These are phyloP conservation scores for Pentalonia nigronervosa DNA, from an alignment of 1,140 invertebrate genomes.

Conservation along the genomic window DNA sequence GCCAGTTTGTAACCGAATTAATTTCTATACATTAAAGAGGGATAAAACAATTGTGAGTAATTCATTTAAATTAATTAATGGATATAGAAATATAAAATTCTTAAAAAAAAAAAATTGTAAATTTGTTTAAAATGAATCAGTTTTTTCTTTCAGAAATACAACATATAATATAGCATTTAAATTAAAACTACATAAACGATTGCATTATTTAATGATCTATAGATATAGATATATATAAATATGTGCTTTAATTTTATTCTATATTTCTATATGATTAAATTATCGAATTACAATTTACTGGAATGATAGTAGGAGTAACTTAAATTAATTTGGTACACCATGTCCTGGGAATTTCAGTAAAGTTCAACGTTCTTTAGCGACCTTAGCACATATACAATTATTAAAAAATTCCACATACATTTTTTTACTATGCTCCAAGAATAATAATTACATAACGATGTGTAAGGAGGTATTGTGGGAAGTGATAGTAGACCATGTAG, in stretches of 20 bases:
- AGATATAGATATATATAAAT: not conserved
- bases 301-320: not conserved
- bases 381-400: conserved; percentile 48
- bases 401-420: conserved; percentile 4
- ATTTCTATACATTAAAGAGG: not conserved
- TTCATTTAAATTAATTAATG: not conserved
- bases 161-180: not conserved
- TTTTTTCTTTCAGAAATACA: not conserved
- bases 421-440: conserved; percentile 12
- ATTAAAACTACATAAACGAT: not conserved
- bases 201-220: not conserved
- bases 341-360: not conserved
- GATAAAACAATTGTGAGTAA: not conserved
- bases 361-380: conserved; percentile 51
- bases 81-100: not conserved
- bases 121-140: not conserved
- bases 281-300: not conserved
- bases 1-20: not conserved
- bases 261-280: not conserved
- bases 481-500: conserved; percentile 42
- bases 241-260: not conserved
- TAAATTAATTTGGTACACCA: not conserved
- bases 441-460: conserved; percentile 49
- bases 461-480: conserved; percentile 27
- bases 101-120: not conserved